Conservation (phyloP, 2,888 invertebrate genomes). For the Caenorhabditis japonica region DNA sequence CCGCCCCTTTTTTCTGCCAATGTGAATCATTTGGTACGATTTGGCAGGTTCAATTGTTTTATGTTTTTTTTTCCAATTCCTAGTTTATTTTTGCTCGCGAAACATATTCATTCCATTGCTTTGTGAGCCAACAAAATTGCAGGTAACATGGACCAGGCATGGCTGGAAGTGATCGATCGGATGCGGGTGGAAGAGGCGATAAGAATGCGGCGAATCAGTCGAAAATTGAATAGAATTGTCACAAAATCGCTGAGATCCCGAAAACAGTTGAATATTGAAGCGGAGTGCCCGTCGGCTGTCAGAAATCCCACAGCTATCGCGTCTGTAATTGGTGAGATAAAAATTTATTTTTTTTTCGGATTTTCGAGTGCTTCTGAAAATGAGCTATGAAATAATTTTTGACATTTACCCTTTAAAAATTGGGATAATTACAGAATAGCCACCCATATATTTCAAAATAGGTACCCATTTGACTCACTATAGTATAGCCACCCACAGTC, state of each 20-base stretch:
- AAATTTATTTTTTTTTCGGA: too few species aligned
- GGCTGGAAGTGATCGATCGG: slow-evolving; percentile 38
- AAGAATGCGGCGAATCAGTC: slow-evolving; percentile 22
- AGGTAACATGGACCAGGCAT: slow-evolving; percentile 48
- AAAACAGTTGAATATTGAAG: slow-evolving; percentile 28
- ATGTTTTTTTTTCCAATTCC: slow-evolving; percentile 9
- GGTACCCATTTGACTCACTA: too few species aligned
- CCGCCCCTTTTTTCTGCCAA: too few species aligned
- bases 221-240: slow-evolving; percentile 13
- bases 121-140: not conserved
- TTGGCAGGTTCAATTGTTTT: slow-evolving; percentile 13
- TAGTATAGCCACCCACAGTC: too few species aligned
- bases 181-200: slow-evolving; percentile 34
- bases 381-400: too few species aligned
- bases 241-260: slow-evolving; percentile 23
- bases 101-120: not conserved
- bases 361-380: not conserved
- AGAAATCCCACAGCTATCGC: slow-evolving; percentile 17
- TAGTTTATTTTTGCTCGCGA: not conserved
- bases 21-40: too few species aligned
- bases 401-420: too few species aligned
- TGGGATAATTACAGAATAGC: too few species aligned
- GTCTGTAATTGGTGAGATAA: slow-evolving; percentile 34
- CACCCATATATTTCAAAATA: too few species aligned
- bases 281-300: slow-evolving; percentile 30